Conservation (phyloP, 1,140 invertebrate species). For the Bombus sylvicola region DNA sequence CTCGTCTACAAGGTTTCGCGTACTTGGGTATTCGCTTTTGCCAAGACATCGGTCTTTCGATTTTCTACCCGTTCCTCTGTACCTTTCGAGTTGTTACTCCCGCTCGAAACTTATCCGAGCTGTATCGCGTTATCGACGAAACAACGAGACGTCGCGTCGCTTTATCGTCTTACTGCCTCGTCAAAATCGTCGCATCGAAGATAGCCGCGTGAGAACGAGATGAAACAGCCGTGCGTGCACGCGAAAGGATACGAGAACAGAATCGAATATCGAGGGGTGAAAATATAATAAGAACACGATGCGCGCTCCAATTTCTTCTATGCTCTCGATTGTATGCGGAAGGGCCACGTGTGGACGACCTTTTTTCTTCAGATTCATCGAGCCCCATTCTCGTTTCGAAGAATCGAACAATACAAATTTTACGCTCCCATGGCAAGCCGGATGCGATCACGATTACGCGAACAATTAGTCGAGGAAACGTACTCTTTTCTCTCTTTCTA, state of each 20-base stretch:
- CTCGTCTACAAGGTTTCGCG: slow-evolving; percentile 59
- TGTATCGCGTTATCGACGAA: too few relatives aligned
- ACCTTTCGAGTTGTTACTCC: slow-evolving; percentile 30
- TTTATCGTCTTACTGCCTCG: too few relatives aligned
- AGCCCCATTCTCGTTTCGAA: slow-evolving; percentile 11
- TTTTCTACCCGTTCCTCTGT: slow-evolving; percentile 22
- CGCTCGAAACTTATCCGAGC: neutral
- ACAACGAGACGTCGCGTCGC: neutral
- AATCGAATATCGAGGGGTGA: slow-evolving; percentile 46
- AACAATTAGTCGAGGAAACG: neutral
- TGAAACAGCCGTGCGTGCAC: slow-evolving; percentile 18
- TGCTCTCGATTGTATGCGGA: neutral
- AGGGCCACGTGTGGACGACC: slow-evolving; percentile 48
- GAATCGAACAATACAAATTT: slow-evolving; percentile 49
- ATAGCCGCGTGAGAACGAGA: slow-evolving; percentile 64
- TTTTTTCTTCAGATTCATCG: slow-evolving; percentile 37
- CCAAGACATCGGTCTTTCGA: slow-evolving; percentile 12
- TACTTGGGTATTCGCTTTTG: slow-evolving; percentile 7
- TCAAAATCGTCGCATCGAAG: too few relatives aligned
- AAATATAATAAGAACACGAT: slow-evolving; percentile 69
- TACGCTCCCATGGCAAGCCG: neutral
- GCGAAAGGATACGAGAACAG: slow-evolving; percentile 60
- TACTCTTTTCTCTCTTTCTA: neutral
- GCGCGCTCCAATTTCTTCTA: slow-evolving; percentile 19
- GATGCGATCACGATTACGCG: neutral